phyloP scores from a whole-genome alignment of 2,888 invertebrate genomes.

The Ophraella communa region DNA sequence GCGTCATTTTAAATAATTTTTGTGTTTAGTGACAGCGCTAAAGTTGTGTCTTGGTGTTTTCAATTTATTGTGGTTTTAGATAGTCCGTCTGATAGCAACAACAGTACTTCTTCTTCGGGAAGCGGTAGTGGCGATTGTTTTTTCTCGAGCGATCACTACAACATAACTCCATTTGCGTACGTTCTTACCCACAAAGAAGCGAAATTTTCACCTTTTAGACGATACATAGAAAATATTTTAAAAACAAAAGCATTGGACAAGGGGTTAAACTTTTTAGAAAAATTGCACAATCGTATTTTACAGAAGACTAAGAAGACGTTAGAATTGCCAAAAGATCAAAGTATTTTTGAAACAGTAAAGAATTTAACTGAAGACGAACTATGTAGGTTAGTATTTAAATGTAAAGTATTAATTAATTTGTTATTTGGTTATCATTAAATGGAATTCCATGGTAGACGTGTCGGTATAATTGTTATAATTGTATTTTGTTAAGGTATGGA shows the following conservation, averaged over 20 bases:
- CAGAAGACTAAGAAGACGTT: slow-evolving; percentile 75
- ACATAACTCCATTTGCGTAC: slow-evolving; percentile 63
- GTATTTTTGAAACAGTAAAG: slow-evolving; percentile 46
- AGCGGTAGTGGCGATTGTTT: slow-evolving; percentile 32
- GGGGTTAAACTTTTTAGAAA: slow-evolving; percentile 79
- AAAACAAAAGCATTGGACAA: slow-evolving; percentile 87
- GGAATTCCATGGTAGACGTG: too few relatives aligned
- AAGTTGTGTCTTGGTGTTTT: background rate
- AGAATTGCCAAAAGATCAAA: slow-evolving; percentile 62
- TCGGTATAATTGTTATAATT: background rate
- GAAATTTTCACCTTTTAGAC: slow-evolving; percentile 62
- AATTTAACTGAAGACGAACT: slow-evolving; percentile 62
- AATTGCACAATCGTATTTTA: slow-evolving; percentile 72
- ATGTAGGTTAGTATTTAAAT: slow-evolving; percentile 72
- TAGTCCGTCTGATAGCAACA: slow-evolving; percentile 62
- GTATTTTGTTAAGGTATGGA: slow-evolving; percentile 63
- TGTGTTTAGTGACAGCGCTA: background rate
- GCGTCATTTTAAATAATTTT: too few relatives aligned
- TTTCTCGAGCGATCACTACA: slow-evolving; percentile 53
- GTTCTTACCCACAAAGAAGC: slow-evolving; percentile 42
- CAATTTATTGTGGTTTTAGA: slow-evolving; percentile 32
- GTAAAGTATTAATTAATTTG: too few relatives aligned
- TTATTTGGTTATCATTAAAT: too few relatives aligned
- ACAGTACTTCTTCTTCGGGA: slow-evolving; percentile 55
- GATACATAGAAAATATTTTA: slow-evolving; percentile 85